Conservation (phyloP, 2,888 invertebrate genomes). For the Mamestra brassicae region DNA sequence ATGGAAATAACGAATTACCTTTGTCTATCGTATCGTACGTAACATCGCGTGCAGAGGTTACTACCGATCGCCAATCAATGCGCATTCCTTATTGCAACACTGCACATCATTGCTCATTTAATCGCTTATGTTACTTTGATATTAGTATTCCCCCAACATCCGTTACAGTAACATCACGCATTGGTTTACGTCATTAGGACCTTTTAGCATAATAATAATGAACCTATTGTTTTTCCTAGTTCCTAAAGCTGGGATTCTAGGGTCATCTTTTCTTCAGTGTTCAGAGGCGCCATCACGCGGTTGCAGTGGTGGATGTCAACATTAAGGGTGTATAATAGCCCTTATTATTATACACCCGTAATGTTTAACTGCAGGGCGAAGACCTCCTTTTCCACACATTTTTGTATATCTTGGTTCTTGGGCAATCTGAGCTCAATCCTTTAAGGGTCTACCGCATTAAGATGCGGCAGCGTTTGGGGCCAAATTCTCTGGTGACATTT, state of each 20-base stretch:
- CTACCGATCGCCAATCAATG: constrained; percentile 11
- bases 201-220: background rate
- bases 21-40: constrained; percentile 12
- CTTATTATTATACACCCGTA: too few species aligned
- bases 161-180: constrained; percentile 12
- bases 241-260: background rate
- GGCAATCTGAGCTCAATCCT: too few species aligned
- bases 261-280: background rate
- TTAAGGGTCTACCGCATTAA: too few species aligned
- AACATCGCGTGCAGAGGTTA: constrained; percentile 55
- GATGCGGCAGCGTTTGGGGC: too few species aligned
- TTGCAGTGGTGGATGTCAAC: background rate
- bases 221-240: background rate
- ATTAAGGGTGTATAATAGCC: too few species aligned
- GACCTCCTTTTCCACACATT: too few species aligned
- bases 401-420: too few species aligned
- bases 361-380: too few species aligned
- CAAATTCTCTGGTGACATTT: too few species aligned
- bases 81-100: constrained; percentile 45
- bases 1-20: constrained; percentile 10
- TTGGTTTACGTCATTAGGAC: constrained; percentile 14
- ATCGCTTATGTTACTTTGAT: constrained; percentile 17
- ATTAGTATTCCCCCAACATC: constrained; percentile 41
- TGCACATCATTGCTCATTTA: constrained; percentile 42
- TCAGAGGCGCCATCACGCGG: background rate